These are phyloP conservation scores for Linhomoeus sp. DNA, from an alignment of 2,888 invertebrate genomes.

Conservation along the genomic window DNA sequence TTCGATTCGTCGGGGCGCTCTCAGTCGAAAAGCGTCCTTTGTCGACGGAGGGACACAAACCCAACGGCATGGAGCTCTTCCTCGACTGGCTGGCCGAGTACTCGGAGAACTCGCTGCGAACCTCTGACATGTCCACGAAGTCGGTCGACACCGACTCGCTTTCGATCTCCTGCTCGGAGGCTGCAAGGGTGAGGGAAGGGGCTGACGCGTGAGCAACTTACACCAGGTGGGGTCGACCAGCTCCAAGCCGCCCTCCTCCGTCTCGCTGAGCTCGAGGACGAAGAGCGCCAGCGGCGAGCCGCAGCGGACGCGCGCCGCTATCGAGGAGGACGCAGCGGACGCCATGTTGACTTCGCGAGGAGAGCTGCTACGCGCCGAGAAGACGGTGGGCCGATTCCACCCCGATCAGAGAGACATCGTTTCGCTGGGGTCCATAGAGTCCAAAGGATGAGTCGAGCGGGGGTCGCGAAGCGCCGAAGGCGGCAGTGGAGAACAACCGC, in stretches of 20 bases:
- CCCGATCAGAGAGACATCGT: too few relatives aligned
- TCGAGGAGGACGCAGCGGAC: not conserved
- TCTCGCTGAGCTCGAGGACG: conserved; percentile 23
- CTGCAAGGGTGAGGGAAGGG: conserved; percentile 9
- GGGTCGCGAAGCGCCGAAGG: too few relatives aligned
- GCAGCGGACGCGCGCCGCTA: not conserved
- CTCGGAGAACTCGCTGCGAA: conserved; percentile 23
- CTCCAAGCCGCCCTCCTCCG: conserved; percentile 26
- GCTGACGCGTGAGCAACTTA: conserved; percentile 12
- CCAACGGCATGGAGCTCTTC: conserved; percentile 4
- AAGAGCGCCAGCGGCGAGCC: conserved; percentile 10
- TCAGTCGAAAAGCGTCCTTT: too few relatives aligned
- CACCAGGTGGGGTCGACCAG: conserved; percentile 27
- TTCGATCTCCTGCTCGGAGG: conserved; percentile 12
- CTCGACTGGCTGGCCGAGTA: conserved; percentile 12
- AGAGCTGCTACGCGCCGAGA: too few relatives aligned
- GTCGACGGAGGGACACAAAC: too few relatives aligned
- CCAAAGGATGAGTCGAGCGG: too few relatives aligned
- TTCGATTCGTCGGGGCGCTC: too few relatives aligned
- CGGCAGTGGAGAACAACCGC: too few relatives aligned
- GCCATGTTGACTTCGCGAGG: too few relatives aligned
- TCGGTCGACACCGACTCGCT: conserved; percentile 13
- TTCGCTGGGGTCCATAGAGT: too few relatives aligned
- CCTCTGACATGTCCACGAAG: conserved; percentile 15
- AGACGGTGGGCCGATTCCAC: too few relatives aligned